Conservation (phyloP, 2,113 vertebrate species). For the Apistogramma diplotaenia region DNA sequence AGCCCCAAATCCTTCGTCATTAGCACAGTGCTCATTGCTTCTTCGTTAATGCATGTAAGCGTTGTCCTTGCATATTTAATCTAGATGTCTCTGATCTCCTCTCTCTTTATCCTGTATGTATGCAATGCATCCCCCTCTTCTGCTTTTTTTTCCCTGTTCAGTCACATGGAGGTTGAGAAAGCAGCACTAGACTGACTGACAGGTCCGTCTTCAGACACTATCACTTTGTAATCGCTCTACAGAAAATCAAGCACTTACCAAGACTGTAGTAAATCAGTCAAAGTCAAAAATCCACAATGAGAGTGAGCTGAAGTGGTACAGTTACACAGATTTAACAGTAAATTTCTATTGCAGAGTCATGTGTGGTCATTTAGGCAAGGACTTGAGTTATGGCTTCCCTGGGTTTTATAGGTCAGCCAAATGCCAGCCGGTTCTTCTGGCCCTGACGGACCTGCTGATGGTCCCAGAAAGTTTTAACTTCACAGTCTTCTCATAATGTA, state of each 20-base stretch:
- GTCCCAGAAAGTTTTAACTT: conserved; percentile 6
- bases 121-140: conserved; percentile 11
- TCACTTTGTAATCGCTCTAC: background rate
- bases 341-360: conserved; percentile 56
- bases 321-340: conserved; percentile 69
- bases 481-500: conserved; percentile 27
- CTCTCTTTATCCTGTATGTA: conserved; percentile 25
- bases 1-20: conserved; percentile 52
- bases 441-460: conserved; percentile 9
- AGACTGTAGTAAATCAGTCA: conserved; percentile 37
- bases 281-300: conserved; percentile 40
- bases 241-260: conserved; percentile 52
- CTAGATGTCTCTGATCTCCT: conserved; percentile 45
- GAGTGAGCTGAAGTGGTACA: conserved; percentile 20
- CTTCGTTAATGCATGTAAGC: conserved; percentile 50
- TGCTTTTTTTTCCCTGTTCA: background rate
- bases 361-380: conserved; percentile 25
- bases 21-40: conserved; percentile 32
- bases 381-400: conserved; percentile 38
- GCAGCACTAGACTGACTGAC: background rate
- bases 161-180: conserved; percentile 12
- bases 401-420: conserved; percentile 57
- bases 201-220: background rate
- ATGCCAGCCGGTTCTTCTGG: conserved; percentile 26
- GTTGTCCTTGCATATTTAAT: conserved; percentile 59